A percentile compares a stretch with the other conserved stretches of the same genome.
Conservation (phyloP, 1,140 invertebrate species). For the Papilio dardanus region DNA sequence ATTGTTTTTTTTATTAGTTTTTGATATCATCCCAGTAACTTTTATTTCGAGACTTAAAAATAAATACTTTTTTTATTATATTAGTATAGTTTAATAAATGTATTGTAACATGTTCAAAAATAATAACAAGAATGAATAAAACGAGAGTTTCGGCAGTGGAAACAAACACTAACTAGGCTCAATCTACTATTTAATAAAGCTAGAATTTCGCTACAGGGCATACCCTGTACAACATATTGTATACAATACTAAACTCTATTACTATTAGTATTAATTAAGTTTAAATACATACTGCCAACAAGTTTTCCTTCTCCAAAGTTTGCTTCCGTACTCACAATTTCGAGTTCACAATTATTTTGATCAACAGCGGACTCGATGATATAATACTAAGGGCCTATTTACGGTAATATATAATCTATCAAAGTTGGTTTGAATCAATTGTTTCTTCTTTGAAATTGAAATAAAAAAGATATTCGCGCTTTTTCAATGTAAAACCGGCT, state of each 20-base stretch:
- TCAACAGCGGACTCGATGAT: neutral
- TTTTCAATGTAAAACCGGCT: too few species aligned
- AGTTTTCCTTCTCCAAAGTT: neutral
- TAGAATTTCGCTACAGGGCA: neutral
- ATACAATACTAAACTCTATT: constrained; percentile 12
- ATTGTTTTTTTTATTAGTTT: too few species aligned
- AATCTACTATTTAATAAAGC: neutral
- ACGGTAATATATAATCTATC: neutral
- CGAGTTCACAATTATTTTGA: constrained; percentile 6
- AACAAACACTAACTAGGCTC: too few species aligned
- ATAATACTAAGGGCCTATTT: too few species aligned
- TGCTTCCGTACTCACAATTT: neutral
- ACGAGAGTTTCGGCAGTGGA: neutral
- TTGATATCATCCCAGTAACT: too few species aligned
- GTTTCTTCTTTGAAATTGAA: neutral
- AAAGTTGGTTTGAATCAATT: neutral
- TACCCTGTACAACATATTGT: too few species aligned
- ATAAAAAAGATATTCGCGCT: neutral
- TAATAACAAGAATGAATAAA: too few species aligned
- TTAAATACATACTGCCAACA: constrained; percentile 3
- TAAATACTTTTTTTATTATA: too few species aligned
- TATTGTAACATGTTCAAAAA: too few species aligned
- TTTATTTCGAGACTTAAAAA: too few species aligned
- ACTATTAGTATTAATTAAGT: constrained; percentile 17
- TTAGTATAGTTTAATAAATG: too few species aligned